Conservation (phyloP, 2,113 vertebrate genomes). For the Sorex fumeus region DNA sequence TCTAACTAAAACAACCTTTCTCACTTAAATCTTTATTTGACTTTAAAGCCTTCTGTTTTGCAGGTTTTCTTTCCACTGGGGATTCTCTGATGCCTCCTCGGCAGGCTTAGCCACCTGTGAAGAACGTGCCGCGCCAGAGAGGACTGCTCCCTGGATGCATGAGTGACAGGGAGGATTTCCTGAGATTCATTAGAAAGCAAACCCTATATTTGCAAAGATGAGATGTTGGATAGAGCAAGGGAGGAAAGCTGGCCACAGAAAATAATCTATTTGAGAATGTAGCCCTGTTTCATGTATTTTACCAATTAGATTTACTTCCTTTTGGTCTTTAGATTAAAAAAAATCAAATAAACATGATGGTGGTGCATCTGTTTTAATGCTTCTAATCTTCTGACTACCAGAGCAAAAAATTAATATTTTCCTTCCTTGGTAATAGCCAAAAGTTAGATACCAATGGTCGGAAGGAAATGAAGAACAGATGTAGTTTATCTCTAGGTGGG, state of each 20-base stretch:
- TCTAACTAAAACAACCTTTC: constrained; percentile 50
- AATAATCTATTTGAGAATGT: constrained; percentile 87
- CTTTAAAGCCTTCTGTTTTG: constrained; percentile 75
- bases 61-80: constrained; percentile 56
- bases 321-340: constrained; percentile 86
- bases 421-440: constrained; percentile 82
- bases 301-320: constrained; percentile 88
- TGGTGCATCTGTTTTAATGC: constrained; percentile 89
- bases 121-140: constrained; percentile 76
- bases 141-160: constrained; percentile 63
- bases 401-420: constrained; percentile 92
- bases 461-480: constrained; percentile 78
- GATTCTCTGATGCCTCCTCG: constrained; percentile 78
- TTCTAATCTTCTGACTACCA: constrained; percentile 91
- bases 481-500: constrained; percentile 46
- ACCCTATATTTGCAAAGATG: constrained; percentile 87
- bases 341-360: constrained; percentile 86
- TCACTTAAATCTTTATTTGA: constrained; percentile 62
- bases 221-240: constrained; percentile 77
- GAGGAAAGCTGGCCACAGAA: constrained; percentile 83
- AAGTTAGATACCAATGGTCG: constrained; percentile 81
- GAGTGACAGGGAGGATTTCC: constrained; percentile 84
- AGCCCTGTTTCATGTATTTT: constrained; percentile 84
- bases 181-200: constrained; percentile 81
- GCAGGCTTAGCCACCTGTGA: constrained; percentile 74